Conservation (phyloP, 2,888 invertebrate species). For the Clistopyga incitator region DNA sequence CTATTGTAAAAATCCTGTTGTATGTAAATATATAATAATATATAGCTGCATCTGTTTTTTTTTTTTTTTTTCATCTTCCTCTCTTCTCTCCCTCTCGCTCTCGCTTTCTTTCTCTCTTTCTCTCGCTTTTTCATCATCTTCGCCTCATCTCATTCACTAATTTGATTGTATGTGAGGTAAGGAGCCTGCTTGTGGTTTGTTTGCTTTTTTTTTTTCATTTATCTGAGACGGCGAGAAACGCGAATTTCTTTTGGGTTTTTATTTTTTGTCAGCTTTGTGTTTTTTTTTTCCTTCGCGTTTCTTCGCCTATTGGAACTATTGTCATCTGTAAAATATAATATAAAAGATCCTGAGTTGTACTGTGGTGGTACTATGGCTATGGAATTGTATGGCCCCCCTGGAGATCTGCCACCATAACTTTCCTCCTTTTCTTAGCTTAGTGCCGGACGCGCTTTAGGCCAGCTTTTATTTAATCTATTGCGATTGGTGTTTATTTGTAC, state of each 20-base stretch:
- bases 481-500: conserved; percentile 57
- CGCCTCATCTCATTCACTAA: conserved; percentile 68
- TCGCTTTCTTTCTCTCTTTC: conserved; percentile 28
- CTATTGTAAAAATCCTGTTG: conserved; percentile 81
- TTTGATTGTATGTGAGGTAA: conserved; percentile 84
- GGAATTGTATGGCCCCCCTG: conserved; percentile 78
- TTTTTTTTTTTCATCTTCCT: conserved; percentile 38
- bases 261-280: conserved; percentile 24
- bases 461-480: conserved; percentile 54
- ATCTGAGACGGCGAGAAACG: conserved; percentile 62
- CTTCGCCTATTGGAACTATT: conserved; percentile 82
- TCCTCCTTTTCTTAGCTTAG: conserved; percentile 45
- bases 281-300: conserved; percentile 46
- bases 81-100: conserved; percentile 36
- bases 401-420: conserved; percentile 70
- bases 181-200: conserved; percentile 79
- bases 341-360: conserved; percentile 85
- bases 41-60: conserved; percentile 83
- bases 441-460: conserved; percentile 53
- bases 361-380: conserved; percentile 84
- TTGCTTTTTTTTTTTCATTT: conserved; percentile 41
- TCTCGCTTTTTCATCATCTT: conserved; percentile 19
- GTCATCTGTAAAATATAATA: conserved; percentile 85
- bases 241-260: conserved; percentile 36
- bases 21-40: conserved; percentile 84